Conservation (phyloP, 2,888 invertebrate genomes). For the Drosophila subquinaria region DNA sequence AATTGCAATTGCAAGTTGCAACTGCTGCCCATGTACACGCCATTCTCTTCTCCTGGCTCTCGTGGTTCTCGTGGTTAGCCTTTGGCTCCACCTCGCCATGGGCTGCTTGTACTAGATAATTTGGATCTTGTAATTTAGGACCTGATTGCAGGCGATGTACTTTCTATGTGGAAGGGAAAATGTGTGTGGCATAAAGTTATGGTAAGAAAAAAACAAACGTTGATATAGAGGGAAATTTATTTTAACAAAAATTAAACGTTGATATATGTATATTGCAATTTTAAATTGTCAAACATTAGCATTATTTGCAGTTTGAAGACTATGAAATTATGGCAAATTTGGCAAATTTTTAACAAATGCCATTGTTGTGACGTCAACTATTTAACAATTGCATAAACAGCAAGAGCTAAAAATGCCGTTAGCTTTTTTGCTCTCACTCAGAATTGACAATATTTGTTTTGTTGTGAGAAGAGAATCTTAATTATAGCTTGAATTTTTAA, state of each 20-base stretch:
- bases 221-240: neutral
- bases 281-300: neutral
- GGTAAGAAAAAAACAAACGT: neutral
- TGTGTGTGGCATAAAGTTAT: constrained; percentile 24
- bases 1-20: constrained; percentile 23
- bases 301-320: neutral
- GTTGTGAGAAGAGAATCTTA: constrained; percentile 3
- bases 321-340: neutral
- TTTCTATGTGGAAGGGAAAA: constrained; percentile 8
- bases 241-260: neutral
- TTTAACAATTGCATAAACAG: neutral
- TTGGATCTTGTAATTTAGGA: constrained; percentile 68
- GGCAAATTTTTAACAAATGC: neutral
- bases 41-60: constrained; percentile 35
- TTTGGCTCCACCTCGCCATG: constrained; percentile 19
- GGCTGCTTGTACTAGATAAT: constrained; percentile 58
- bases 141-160: constrained; percentile 63
- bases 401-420: constrained; percentile 6
- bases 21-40: constrained; percentile 55
- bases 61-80: constrained; percentile 42
- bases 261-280: neutral
- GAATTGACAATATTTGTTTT: neutral
- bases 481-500: constrained; percentile 17
- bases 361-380: neutral
- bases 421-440: neutral